phyloP scores from a whole-genome alignment of 2,113 vertebrate species.

The Sapayoa aenigma region DNA sequence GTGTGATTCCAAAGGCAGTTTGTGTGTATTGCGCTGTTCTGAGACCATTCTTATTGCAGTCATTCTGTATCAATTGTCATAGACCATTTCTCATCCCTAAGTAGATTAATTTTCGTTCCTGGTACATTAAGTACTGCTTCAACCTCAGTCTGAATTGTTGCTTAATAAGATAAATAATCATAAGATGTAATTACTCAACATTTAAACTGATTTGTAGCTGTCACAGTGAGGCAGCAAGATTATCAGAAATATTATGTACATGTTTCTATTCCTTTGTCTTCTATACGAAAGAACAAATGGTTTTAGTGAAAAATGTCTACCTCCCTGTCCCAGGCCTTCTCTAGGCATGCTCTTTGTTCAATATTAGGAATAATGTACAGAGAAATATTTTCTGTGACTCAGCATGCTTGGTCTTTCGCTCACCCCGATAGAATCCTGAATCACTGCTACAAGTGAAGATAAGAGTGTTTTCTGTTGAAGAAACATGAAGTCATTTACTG shows the following conservation, averaged over 20 bases:
- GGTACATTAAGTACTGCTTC: slow-evolving; percentile 44
- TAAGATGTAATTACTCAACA: slow-evolving; percentile 23
- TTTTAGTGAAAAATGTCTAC: not conserved
- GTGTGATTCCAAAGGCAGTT: not conserved
- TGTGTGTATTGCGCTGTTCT: not conserved
- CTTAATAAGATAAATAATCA: slow-evolving; percentile 50
- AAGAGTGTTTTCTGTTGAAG: not conserved
- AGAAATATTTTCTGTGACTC: not conserved
- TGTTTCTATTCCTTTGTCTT: not conserved
- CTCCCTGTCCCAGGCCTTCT: not conserved
- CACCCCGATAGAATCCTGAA: not conserved
- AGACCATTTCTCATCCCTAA: slow-evolving; percentile 29
- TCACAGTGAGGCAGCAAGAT: not conserved
- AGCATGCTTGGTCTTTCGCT: not conserved
- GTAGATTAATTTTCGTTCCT: slow-evolving; percentile 28
- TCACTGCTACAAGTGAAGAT: not conserved
- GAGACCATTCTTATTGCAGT: not conserved
- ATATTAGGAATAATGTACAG: rapidly evolving
- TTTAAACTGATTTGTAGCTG: slow-evolving; percentile 17
- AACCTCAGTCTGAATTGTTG: slow-evolving; percentile 1
- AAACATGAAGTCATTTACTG: rapidly evolving
- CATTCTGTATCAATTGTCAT: not conserved
- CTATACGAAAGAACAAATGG: not conserved
- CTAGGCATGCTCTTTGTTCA: not conserved
- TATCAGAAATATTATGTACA: not conserved